These are phyloP conservation scores for Punctoribates punctum DNA, from an alignment of 2,888 invertebrate genomes.

Conservation along the genomic window DNA sequence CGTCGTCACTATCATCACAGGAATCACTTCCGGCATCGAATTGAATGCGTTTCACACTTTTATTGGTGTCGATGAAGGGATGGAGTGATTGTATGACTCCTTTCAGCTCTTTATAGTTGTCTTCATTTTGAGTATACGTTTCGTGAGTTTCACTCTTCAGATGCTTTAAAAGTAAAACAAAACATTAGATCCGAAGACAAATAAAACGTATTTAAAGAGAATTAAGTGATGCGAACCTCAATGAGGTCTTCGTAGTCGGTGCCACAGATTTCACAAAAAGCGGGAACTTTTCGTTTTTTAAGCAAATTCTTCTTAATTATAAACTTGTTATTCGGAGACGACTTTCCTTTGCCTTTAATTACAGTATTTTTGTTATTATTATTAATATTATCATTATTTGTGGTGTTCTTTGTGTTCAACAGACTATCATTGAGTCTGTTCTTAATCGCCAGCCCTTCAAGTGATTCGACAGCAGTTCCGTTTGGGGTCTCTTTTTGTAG, in stretches of 20 bases:
- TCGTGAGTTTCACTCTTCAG: slow-evolving; percentile 26
- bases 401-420: not conserved
- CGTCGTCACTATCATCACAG: not conserved
- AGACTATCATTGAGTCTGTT: slow-evolving; percentile 23
- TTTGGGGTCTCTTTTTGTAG: not conserved
- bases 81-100: slow-evolving; percentile 40
- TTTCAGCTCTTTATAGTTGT: slow-evolving; percentile 38
- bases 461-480: slow-evolving; percentile 11
- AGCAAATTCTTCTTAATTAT: slow-evolving; percentile 7
- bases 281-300: slow-evolving; percentile 23
- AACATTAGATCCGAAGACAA: not conserved
- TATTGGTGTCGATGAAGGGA: slow-evolving; percentile 1
- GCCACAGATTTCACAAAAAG: slow-evolving; percentile 41
- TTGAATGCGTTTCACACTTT: not conserved
- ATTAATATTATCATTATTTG: slow-evolving; percentile 7
- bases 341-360: not conserved
- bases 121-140: slow-evolving; percentile 22
- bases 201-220: not conserved
- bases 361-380: slow-evolving; percentile 10
- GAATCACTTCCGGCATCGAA: not conserved
- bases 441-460: slow-evolving; percentile 2
- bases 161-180: slow-evolving; percentile 28
- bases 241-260: slow-evolving; percentile 34
- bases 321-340: not conserved
- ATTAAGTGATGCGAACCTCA: slow-evolving; percentile 6